Evolutionary conservation across 2,797 vertebrate species (phyloP).

Genomic region (Dryobates pubescens): DNA sequence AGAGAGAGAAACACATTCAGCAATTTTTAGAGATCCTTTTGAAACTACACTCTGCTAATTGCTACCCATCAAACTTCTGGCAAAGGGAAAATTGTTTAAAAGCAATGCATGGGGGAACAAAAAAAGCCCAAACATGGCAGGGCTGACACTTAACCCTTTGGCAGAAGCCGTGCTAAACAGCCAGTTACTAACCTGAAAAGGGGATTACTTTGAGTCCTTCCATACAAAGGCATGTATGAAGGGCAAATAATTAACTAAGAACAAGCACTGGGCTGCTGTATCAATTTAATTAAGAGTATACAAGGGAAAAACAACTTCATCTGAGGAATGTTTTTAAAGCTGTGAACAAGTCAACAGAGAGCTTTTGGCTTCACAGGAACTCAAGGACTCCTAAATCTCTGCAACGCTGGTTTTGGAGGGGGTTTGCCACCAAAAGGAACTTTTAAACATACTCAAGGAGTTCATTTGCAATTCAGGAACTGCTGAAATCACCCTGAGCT

Average conservation of each 20-base stretch:
- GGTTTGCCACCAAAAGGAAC: neutral
- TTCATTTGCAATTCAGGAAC: neutral
- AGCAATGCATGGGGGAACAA: neutral
- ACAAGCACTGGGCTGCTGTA: neutral
- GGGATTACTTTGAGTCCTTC: neutral
- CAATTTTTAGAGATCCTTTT: conserved; percentile 19
- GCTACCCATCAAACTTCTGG: conserved; percentile 1
- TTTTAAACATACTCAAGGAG: neutral
- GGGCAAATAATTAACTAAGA: conserved; percentile 12
- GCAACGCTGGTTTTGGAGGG: neutral
- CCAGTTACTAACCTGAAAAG: neutral
- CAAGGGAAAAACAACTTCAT: neutral
- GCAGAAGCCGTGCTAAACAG: neutral
- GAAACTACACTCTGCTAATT: conserved; percentile 10
- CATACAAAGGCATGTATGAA: neutral
- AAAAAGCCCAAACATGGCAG: neutral
- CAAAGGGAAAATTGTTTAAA: neutral
- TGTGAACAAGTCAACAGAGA: neutral
- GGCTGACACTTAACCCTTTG: neutral
- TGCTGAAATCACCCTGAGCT: neutral
- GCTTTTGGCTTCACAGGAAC: neutral
- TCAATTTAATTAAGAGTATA: neutral
- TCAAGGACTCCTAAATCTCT: neutral
- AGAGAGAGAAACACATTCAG: neutral
- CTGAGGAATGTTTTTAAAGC: neutral